phyloP scores from a whole-genome alignment of 2,797 vertebrate genomes.

The Arrhamphus sclerolepis region DNA sequence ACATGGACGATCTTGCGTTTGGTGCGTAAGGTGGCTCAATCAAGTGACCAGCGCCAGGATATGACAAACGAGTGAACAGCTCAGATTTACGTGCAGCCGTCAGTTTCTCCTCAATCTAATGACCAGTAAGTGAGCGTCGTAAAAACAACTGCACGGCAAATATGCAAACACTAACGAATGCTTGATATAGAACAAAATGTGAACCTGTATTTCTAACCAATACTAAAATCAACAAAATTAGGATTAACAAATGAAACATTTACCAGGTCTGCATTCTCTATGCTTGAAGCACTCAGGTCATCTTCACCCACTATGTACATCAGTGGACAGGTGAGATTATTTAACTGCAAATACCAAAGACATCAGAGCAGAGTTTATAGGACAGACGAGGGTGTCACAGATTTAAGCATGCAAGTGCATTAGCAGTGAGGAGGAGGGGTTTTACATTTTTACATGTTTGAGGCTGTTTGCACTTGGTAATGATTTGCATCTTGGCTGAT shows the following conservation, averaged over 20 bases:
- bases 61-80: conserved; percentile 72
- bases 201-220: neutral
- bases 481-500: no score
- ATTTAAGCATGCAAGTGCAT: no score
- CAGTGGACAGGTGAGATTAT: conserved; percentile 68
- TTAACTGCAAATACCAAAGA: conserved; percentile 57
- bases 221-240: neutral
- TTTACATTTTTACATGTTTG: neutral
- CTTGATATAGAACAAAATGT: neutral
- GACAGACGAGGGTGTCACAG: neutral
- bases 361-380: neutral
- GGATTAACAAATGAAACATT: neutral
- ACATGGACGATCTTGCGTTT: conserved; percentile 48
- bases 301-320: conserved; percentile 71
- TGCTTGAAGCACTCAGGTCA: conserved; percentile 46
- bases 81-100: conserved; percentile 64
- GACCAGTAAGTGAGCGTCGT: conserved; percentile 11
- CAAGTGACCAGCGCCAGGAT: conserved; percentile 85
- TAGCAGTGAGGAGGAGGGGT: neutral
- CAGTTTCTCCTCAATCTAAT: conserved; percentile 65
- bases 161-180: neutral
- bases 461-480: no score
- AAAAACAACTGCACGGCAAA: neutral
- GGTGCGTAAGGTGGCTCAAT: conserved; percentile 84
- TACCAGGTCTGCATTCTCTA: conserved; percentile 67